phyloP scores from a whole-genome alignment of 2,888 invertebrate species.

The Perithous albicinctus region DNA sequence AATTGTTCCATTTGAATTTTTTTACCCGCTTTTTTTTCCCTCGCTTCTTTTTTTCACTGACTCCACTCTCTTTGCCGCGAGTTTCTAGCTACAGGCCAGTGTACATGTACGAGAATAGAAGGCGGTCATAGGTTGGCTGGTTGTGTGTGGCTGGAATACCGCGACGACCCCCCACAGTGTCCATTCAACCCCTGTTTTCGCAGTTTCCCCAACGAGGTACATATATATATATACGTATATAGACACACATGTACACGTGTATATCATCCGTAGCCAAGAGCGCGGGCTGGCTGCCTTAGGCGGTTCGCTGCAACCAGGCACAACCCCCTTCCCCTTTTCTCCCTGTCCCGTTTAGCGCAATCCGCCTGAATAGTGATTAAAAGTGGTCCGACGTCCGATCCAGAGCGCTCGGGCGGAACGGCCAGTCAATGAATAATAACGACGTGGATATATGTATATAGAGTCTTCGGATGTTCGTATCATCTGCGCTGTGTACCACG shows the following conservation, averaged over 20 bases:
- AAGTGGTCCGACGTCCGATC: conserved; percentile 74
- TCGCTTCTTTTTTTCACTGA: conserved; percentile 50
- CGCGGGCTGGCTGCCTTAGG: conserved; percentile 63
- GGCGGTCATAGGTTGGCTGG: conserved; percentile 49
- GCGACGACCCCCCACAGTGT: conserved; percentile 66
- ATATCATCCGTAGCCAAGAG: conserved; percentile 58
- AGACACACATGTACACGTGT: too few species aligned
- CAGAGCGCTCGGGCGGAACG: conserved; percentile 62
- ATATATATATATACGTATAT: conserved; percentile 23
- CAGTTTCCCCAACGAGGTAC: conserved; percentile 53
- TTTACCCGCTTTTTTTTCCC: conserved; percentile 54
- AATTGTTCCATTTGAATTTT: conserved; percentile 74
- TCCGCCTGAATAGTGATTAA: conserved; percentile 78
- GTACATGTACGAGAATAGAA: conserved; percentile 20
- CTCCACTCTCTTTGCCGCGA: conserved; percentile 56
- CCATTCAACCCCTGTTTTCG: conserved; percentile 78
- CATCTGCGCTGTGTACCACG: conserved; percentile 5
- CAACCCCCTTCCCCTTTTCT: conserved; percentile 53
- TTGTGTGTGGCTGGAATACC: conserved; percentile 48
- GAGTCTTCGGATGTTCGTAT: conserved; percentile 28
- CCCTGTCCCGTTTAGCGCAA: conserved; percentile 73
- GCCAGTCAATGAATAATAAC: conserved; percentile 72
- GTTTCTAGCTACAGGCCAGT: conserved; percentile 56
- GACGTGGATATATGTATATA: conserved; percentile 56
- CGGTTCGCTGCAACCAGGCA: conserved; percentile 57